Conservation (phyloP, 2,888 invertebrate genomes). For the Habrosyne pyritoides region DNA sequence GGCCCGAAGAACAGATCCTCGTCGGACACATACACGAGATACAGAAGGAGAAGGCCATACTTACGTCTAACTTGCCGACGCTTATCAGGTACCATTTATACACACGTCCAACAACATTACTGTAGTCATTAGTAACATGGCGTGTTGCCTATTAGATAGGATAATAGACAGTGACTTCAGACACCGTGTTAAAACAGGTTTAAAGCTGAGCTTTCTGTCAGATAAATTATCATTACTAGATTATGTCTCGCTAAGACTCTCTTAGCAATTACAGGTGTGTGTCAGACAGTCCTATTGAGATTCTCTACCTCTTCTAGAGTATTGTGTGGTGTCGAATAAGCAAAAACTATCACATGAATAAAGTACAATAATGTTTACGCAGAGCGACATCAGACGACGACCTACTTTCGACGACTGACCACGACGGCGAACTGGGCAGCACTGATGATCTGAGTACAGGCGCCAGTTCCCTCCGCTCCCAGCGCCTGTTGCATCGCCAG, state of each 20-base stretch:
- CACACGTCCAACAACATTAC: too few relatives aligned
- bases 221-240: too few relatives aligned
- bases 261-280: too few relatives aligned
- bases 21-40: conserved; percentile 92
- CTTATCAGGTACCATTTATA: conserved; percentile 80
- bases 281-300: too few relatives aligned
- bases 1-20: conserved; percentile 89
- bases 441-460: conserved; percentile 83
- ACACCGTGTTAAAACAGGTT: too few relatives aligned
- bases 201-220: too few relatives aligned
- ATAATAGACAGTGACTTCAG: too few relatives aligned
- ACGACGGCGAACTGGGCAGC: conserved; percentile 88
- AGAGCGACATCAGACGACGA: conserved; percentile 95
- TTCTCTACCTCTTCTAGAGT: too few relatives aligned
- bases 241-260: too few relatives aligned
- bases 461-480: conserved; percentile 63
- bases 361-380: conserved; percentile 11
- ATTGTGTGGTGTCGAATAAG: too few relatives aligned
- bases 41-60: conserved; percentile 90
- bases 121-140: too few relatives aligned
- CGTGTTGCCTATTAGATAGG: too few relatives aligned
- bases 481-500: conserved; percentile 73
- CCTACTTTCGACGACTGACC: conserved; percentile 89
- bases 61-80: conserved; percentile 91
- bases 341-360: neutral